A percentile compares a stretch with the other conserved stretches of the same genome.
These are phyloP conservation scores for Podocnemis expansa DNA, from an alignment of 2,113 vertebrate genomes.

Conservation along the genomic window DNA sequence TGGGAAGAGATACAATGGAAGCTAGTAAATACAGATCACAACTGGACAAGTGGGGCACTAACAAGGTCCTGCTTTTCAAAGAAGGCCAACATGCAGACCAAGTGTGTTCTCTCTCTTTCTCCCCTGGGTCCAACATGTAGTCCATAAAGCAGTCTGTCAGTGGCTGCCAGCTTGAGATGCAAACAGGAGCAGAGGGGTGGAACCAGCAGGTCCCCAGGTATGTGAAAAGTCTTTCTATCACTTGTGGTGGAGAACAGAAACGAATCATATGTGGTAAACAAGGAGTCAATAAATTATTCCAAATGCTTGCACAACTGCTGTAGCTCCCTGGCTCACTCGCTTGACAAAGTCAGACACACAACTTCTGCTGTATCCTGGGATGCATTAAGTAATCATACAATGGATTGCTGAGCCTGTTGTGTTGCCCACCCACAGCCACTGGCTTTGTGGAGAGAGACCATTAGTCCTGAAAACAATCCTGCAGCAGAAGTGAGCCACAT, in stretches of 20 bases:
- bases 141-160: neutral
- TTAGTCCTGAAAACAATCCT: constrained; percentile 17
- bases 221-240: neutral
- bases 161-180: neutral
- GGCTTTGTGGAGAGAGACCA: neutral
- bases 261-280: neutral
- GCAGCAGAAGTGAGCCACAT: neutral
- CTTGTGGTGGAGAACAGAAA: neutral
- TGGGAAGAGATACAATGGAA: neutral
- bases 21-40: neutral
- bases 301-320: neutral
- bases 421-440: neutral
- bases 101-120: neutral
- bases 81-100: neutral
- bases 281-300: neutral
- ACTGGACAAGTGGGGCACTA: neutral
- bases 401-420: neutral
- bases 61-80: neutral
- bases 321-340: neutral
- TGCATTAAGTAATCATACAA: neutral
- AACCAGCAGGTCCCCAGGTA: neutral
- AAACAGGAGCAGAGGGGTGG: neutral
- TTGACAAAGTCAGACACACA: neutral
- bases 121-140: constrained; percentile 23
- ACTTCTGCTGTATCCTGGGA: neutral